Base-by-base conservation (phyloP, 2,888 invertebrate genomes). In the Hirtodrosophila duncani region DNA sequence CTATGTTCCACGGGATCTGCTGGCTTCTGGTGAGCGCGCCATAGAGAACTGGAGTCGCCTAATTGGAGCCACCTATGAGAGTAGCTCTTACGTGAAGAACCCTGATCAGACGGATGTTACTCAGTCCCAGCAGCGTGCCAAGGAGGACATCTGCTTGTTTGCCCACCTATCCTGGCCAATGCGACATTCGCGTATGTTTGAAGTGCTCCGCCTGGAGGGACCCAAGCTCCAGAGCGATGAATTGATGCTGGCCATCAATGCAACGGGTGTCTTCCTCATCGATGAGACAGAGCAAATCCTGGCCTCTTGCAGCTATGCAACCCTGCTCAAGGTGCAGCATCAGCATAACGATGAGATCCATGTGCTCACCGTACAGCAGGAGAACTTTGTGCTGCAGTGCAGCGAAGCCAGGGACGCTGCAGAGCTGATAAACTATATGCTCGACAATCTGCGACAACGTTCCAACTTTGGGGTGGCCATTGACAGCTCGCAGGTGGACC, bases 91-190 rank as follows among this genome's bases (percentile, higher is more conserved):
- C 79, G 91, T 93, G 3, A 46, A 41, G 10, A 33, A 42, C 8
- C 39, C 53, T 0, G 90, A 91, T 74, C 91, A 92, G 39, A 88
- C 89, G 69, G 88, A 90, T n/a, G n/a, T n/a, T n/a, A n/a, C n/a
- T n/a, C n/a, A n/a, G 13, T 90, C 93, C 34, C 88, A 91, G 2
- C 84, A 91, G 14, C 90, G 91, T 67, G 95, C 95, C 13, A 95
- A 95, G 85, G 95, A 95, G 86, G 96, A 97, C 82, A 92, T 98
- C 41, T 96, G 97, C 0, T 92, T 93, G 75, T 97, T 94, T 86
- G 94, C 96, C 1, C 96, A 96, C 88, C 88, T 93, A 57, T 94
- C 95, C 69, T 98, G 98, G 98, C 96, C 97, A 0, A 92, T 98
- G 85, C 88, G 97, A 3, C 98, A 98, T 86, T 97, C 97, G 0